Base-by-base conservation (phyloP, 2,888 invertebrate species). In the Pseudococcus jackbeardsleyi region DNA sequence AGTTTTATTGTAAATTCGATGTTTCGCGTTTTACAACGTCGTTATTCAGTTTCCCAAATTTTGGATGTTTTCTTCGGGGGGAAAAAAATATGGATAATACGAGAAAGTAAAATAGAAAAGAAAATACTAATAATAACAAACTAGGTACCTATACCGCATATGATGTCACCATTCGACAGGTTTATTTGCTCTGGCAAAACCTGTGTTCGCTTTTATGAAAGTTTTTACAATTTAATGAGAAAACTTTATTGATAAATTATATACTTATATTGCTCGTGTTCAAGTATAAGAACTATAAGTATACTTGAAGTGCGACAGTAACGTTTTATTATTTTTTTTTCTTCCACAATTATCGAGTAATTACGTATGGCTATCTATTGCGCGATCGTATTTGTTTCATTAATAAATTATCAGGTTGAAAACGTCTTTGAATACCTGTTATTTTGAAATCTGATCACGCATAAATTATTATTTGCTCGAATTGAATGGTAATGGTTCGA, bases 161-260 rank as follows among this genome's bases (percentile, higher is more conserved):
- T 59, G n/a, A 3, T 8, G 64, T 64, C 8, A 22, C 8, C 22
- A 22, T 64, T n/a, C 54, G 64, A 64, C 19, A n/a, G 54, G 17
- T 64, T 64, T 64, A 64, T 64, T 64, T 64, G 22, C 8, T 22
- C 64, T 8, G 22, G 9, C 15, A 11, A 22, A 64, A 64, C 9
- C 22, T 22, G 11, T 64, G 22, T 64, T 64, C 64, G 19, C n/a
- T 64, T 54, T 64, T 64, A 64, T 64, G 22, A 22, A 64, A 64
- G 64, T 64, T 64, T 64, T 64, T 19, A 64, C 11, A 64, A 64
- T 64, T 64, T 64, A 64, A 64, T 64, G 64, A 64, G 64, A 64
- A 64, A 64, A 64, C 64, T 64, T 64, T 64, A 22, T 64, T 22
- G 64, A 64, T 64, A 22, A 64, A 19, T 64, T 64, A 22, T 64